Conservation (phyloP, 2,888 invertebrate genomes). For the Trisateles emortualis region DNA sequence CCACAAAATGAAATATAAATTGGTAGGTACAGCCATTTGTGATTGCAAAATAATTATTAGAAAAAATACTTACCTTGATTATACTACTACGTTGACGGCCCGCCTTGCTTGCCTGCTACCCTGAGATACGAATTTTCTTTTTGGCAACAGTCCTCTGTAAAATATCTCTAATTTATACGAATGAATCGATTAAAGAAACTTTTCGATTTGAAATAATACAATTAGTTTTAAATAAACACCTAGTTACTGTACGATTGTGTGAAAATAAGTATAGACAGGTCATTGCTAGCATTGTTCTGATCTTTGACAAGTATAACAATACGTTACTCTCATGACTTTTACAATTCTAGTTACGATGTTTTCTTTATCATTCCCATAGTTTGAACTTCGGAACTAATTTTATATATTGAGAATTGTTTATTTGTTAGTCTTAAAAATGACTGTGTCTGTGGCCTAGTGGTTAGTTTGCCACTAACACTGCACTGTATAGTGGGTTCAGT, state of each 20-base stretch:
- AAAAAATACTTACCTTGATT: too few relatives aligned
- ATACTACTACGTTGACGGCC: too few relatives aligned
- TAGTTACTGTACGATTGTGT: neutral
- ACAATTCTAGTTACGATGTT: constrained; percentile 11
- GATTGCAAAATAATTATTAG: too few relatives aligned
- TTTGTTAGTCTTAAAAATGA: too few relatives aligned
- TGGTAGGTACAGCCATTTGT: too few relatives aligned
- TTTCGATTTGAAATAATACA: neutral
- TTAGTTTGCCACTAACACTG: too few relatives aligned
- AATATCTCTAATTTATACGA: too few relatives aligned
- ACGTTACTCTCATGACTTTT: constrained; percentile 9
- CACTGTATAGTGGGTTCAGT: too few relatives aligned
- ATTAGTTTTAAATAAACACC: constrained; percentile 3
- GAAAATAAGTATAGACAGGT: neutral
- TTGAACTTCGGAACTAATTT: neutral
- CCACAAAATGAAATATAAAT: too few relatives aligned
- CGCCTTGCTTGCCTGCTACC: too few relatives aligned
- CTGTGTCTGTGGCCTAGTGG: neutral
- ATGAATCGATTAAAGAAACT: neutral
- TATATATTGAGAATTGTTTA: neutral
- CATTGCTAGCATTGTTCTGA: constrained; percentile 5
- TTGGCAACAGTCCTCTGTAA: too few relatives aligned
- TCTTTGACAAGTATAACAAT: constrained; percentile 6
- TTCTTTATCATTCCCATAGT: neutral
- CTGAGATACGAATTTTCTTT: too few relatives aligned